Conservation (phyloP, 2,113 vertebrate species). For the Sinocyclocheilus maitianheensis region DNA sequence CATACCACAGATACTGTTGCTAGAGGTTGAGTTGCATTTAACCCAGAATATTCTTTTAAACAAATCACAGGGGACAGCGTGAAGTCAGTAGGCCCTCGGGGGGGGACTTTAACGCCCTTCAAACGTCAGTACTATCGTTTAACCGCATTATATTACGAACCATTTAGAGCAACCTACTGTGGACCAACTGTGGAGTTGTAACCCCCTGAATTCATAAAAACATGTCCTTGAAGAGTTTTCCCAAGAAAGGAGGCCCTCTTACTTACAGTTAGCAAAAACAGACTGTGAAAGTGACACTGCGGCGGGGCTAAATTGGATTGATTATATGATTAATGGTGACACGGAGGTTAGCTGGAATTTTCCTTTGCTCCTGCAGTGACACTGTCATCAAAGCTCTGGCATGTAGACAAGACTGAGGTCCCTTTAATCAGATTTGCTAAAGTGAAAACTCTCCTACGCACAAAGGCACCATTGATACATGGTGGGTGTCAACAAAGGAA, state of each 20-base stretch:
- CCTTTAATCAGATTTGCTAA: slow-evolving; percentile 66
- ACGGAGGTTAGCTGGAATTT: slow-evolving; percentile 54
- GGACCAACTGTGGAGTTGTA: slow-evolving; percentile 38
- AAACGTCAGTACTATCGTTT: slow-evolving; percentile 13
- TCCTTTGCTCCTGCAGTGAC: slow-evolving; percentile 52
- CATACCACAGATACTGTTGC: neutral
- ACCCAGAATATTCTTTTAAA: slow-evolving; percentile 32
- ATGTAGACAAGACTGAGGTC: slow-evolving; percentile 54
- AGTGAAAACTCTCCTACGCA: slow-evolving; percentile 59
- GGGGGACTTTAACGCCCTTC: slow-evolving; percentile 36
- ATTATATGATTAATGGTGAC: slow-evolving; percentile 55
- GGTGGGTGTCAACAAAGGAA: slow-evolving; percentile 62
- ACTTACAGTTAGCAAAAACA: slow-evolving; percentile 52
- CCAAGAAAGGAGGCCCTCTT: neutral
- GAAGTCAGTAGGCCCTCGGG: slow-evolving; percentile 41
- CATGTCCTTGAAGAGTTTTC: slow-evolving; percentile 17
- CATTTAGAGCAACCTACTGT: slow-evolving; percentile 9
- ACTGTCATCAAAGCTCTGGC: slow-evolving; percentile 61
- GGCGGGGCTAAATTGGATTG: slow-evolving; percentile 41
- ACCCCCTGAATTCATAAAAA: slow-evolving; percentile 23
- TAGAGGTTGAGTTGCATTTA: neutral
- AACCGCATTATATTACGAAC: slow-evolving; percentile 33
- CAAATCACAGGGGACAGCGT: slow-evolving; percentile 46
- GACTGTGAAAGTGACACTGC: slow-evolving; percentile 56
- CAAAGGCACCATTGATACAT: slow-evolving; percentile 60